These are phyloP conservation scores for Brachypodius melanocephalos DNA, from an alignment of 2,113 vertebrate species.

Conservation along the genomic window DNA sequence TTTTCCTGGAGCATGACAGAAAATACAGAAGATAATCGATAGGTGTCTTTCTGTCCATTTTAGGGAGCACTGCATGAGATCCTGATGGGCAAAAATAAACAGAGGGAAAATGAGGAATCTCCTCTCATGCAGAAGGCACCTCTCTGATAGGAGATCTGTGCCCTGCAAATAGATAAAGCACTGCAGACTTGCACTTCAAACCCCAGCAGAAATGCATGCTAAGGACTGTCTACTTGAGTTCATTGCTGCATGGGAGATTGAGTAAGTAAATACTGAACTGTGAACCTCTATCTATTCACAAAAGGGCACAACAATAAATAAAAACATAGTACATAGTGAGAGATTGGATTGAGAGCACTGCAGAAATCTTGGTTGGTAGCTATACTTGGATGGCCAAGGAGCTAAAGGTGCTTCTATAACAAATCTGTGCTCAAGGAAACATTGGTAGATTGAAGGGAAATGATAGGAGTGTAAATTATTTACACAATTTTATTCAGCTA, in stretches of 20 bases:
- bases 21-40: background rate
- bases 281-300: background rate
- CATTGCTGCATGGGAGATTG: background rate
- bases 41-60: background rate
- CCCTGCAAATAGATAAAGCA: background rate
- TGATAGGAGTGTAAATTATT: background rate
- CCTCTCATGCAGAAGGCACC: background rate
- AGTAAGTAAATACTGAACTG: background rate
- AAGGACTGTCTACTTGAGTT: background rate
- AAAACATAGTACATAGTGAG: background rate
- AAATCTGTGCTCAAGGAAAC: background rate
- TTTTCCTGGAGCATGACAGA: background rate
- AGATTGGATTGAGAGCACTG: background rate
- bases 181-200: background rate
- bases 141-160: background rate
- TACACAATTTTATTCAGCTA: background rate
- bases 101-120: background rate
- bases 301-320: background rate
- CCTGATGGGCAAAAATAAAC: background rate
- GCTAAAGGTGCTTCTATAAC: background rate
- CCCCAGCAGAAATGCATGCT: background rate
- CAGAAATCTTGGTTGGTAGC: background rate
- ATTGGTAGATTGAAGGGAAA: background rate
- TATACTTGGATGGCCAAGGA: background rate
- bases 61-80: background rate